These are phyloP conservation scores for Pseudopleuronectes americanus DNA, from an alignment of 2,797 vertebrate species.

Conservation along the genomic window DNA sequence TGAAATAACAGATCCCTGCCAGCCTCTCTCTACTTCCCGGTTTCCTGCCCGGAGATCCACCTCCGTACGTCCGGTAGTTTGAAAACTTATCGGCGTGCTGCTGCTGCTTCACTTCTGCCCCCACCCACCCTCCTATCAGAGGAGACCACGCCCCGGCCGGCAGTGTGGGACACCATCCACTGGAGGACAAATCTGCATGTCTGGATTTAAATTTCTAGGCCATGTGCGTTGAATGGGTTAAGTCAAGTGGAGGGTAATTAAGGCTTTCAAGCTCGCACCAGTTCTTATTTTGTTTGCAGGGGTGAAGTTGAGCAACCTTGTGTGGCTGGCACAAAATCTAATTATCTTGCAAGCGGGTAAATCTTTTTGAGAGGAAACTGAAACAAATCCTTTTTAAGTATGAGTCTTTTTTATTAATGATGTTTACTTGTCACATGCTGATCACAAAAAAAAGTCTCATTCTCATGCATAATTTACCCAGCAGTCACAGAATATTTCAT, in stretches of 20 bases:
- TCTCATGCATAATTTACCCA: slow-evolving; percentile 50
- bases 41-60: slow-evolving; percentile 46
- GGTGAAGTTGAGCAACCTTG: slow-evolving; percentile 22
- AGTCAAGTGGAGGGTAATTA: slow-evolving; percentile 51
- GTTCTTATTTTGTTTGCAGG: slow-evolving; percentile 3
- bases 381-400: slow-evolving; percentile 20
- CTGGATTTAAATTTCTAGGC: slow-evolving; percentile 46
- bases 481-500: slow-evolving; percentile 27
- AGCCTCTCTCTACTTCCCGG: slow-evolving; percentile 44
- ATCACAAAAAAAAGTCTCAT: slow-evolving; percentile 51
- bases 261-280: background rate
- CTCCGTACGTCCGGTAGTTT: slow-evolving; percentile 60
- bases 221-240: slow-evolving; percentile 48
- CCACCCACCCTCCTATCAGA: slow-evolving; percentile 24
- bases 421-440: slow-evolving; percentile 37
- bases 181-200: slow-evolving; percentile 57
- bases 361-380: background rate
- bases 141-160: slow-evolving; percentile 65
- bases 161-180: slow-evolving; percentile 24
- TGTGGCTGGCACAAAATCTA: slow-evolving; percentile 5
- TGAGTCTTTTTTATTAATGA: slow-evolving; percentile 26
- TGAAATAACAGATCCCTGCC: background rate
- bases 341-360: background rate
- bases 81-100: slow-evolving; percentile 71
- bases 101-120: background rate